Evolutionary conservation across 2,113 vertebrate species (phyloP).

Genomic region (Neopipo cinnamomea): DNA sequence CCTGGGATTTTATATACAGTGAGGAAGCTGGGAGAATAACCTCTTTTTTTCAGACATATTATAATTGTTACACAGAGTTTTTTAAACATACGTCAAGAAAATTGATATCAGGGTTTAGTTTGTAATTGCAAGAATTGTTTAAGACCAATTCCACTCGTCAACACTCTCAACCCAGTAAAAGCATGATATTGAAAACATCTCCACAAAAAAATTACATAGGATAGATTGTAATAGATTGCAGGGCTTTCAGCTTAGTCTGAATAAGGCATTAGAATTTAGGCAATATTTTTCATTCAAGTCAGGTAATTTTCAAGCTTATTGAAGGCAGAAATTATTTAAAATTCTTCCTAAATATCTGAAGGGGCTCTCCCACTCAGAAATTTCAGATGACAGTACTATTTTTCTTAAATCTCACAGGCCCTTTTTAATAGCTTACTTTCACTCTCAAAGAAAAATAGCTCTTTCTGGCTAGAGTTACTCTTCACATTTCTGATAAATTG

Average conservation of each 20-base stretch:
- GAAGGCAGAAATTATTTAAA: neutral
- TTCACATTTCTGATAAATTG: conserved; percentile 52
- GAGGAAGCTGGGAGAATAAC: neutral
- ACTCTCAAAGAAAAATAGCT: conserved; percentile 35
- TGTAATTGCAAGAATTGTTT: neutral
- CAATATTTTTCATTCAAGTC: neutral
- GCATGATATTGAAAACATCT: neutral
- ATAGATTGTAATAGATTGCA: neutral
- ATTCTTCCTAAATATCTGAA: conserved; percentile 11
- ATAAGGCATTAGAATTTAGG: neutral
- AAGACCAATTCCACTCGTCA: neutral
- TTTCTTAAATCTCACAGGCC: conserved; percentile 14
- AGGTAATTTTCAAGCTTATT: neutral
- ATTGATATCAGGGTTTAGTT: neutral
- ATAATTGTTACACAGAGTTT: neutral
- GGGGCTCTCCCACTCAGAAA: neutral
- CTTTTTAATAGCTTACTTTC: neutral
- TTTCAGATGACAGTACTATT: conserved; percentile 5
- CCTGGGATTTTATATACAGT: neutral
- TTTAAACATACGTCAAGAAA: neutral
- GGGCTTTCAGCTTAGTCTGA: neutral
- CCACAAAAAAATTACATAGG: neutral
- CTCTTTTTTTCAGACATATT: neutral
- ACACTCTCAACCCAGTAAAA: neutral
- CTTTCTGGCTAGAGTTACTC: conserved; percentile 2